Conservation (phyloP, 1,140 invertebrate genomes). For the Sipha flava region DNA sequence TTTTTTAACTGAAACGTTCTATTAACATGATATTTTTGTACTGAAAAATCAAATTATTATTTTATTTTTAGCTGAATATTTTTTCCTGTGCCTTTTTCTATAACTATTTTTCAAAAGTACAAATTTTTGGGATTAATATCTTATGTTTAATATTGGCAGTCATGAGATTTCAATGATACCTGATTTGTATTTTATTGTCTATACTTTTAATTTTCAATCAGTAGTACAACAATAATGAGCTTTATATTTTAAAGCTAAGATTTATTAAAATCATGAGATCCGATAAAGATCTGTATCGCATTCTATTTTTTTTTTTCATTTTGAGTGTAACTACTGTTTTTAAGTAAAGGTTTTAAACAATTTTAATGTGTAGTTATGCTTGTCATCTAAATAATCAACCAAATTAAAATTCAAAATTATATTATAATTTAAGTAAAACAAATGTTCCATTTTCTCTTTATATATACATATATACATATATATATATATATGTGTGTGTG, state of each 20-base stretch:
- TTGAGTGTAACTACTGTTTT: not conserved
- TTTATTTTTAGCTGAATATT: not conserved
- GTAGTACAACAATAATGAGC: not conserved
- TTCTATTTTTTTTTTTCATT: not conserved
- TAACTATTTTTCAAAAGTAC: not conserved
- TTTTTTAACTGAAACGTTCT: constrained; percentile 1
- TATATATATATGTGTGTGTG: too few species aligned
- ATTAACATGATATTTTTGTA: constrained; percentile 23
- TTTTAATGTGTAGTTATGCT: too few species aligned
- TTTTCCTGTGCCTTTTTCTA: not conserved
- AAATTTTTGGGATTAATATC: not conserved
- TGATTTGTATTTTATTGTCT: not conserved
- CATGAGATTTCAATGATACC: not conserved
- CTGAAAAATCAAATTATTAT: constrained; percentile 22
- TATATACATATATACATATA: too few species aligned
- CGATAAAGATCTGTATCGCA: not conserved
- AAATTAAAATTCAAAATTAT: not conserved
- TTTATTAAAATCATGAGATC: not conserved
- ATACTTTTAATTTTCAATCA: not conserved
- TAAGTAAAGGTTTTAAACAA: too few species aligned
- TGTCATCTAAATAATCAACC: not conserved
- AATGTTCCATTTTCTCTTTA: not conserved
- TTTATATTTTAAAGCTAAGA: not conserved
- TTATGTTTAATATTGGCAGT: not conserved
- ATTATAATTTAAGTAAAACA: not conserved